Evolutionary conservation across 2,797 vertebrate genomes (phyloP), one percentile per base, ranked within the genome.

Genomic region (Balearica regulorum): DNA sequence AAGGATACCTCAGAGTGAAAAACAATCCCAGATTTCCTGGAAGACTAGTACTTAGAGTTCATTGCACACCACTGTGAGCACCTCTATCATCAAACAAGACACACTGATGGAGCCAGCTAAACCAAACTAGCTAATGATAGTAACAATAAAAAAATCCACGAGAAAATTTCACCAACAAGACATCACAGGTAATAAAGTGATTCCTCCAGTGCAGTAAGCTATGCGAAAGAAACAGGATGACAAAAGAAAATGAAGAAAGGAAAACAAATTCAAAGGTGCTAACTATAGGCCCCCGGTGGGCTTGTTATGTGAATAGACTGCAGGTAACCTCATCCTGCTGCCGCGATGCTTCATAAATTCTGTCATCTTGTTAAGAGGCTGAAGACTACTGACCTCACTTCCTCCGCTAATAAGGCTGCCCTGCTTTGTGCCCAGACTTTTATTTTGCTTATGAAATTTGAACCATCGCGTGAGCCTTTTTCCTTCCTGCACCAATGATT

Each of bases 231-330:
- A 98, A 98, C 18, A 98, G 93, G 97, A 97, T 97, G 98, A 98
- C 97, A 98, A 98, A 98, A 98, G 96, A 97, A 98, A 98, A 98
- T 73, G 97, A 98, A 98, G 76, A 98, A 98, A 96, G 83, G 91
- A 98, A 98, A 98, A 97, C 91, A 98, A 98, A 98, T 97, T 98
- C 97, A 98, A 98, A 97, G 93, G 98, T 55, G 91, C 97, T 98
- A 98, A 97, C 96, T 96, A 98, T 92, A 96, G 98, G 98, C 99
- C 98, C 98, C 98, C 96, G 81, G 99, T 99, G 99, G 98, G 98
- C 98, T 99, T 99, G 98, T 99, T 99, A 99, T 97, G 98, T 98
- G 98, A 98, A 98, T 97, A 97, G 98, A 98, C 98, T 97, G 97
- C 97, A 98, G 98, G 98, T 98, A 98, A 98, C 98, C 96, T 98